Base-by-base conservation (phyloP, 2,113 vertebrate genomes). In the Brachyistius frenatus region DNA sequence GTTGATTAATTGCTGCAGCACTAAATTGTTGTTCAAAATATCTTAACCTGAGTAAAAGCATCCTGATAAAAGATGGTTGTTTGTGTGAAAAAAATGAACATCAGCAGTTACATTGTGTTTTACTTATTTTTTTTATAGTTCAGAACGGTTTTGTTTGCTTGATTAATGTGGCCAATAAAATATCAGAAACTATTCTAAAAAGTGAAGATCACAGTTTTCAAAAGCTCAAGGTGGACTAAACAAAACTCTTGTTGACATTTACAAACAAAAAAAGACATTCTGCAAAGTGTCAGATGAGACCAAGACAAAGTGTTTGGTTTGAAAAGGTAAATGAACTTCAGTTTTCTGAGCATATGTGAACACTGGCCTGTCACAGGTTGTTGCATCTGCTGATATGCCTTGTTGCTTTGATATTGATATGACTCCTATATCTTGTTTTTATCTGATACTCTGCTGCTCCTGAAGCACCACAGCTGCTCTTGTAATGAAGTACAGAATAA, bases 401-500 rank as follows among this genome's bases (percentile, higher is more conserved):
- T 15, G 30, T 68, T 60, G 10, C 23, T 23, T 23, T 7, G 52
- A 11, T 52, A 44, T 39, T 62, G 56, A 63, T 57, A 33, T 66
- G 5, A 30, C 30, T 35, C 50, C 30, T n/a, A 1, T 30, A 2
- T 76, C 61, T 35, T 78, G 54, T 46, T 0, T 61, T 32, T 44
- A 23, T 65, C 35, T 71, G 37, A 30, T 36, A 41, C 56, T 69
- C 23, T 1, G 55, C 14, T 54, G 23, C 23, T 62, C 31, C 2
- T 66, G 50, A 47, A 58, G 49, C 56, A 16, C 49, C 32, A 55
- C 69, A 54, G 57, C 66, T 31, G 3, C 54, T 66, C 61, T 79
- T 37, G 50, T 74, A 75, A 72, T 66, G 44, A 84, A 68, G 60
- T 3, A 5, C 33, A 68, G 49, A 71, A 63, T 8, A 49, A 70